Conservation (phyloP, 2,888 invertebrate species). For the Holacanthella duospinosa region DNA sequence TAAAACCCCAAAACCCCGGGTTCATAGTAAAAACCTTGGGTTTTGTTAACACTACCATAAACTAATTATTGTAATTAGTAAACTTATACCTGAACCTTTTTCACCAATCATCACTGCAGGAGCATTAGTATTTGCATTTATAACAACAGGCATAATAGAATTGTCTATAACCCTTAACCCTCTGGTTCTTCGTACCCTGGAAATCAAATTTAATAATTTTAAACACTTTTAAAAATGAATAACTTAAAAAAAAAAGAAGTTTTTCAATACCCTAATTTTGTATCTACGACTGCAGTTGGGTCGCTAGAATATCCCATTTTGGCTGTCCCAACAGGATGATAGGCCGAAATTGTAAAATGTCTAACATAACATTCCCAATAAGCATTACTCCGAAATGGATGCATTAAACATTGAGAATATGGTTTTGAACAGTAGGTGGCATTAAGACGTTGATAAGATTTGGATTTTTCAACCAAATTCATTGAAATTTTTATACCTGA, state of each 20-base stretch:
- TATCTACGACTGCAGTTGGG: neutral
- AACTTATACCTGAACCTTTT: neutral
- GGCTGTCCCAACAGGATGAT: neutral
- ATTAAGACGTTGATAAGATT: neutral
- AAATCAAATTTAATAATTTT: too few species aligned
- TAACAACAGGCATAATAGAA: neutral
- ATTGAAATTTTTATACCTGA: neutral
- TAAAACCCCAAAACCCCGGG: too few species aligned
- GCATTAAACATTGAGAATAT: neutral
- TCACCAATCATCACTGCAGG: neutral
- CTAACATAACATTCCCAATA: neutral
- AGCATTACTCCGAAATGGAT: neutral
- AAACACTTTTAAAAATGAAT: too few species aligned
- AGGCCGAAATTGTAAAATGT: neutral
- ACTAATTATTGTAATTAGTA: neutral
- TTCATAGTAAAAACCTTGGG: too few species aligned
- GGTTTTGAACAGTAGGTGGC: neutral
- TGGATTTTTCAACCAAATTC: neutral
- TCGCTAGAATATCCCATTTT: neutral
- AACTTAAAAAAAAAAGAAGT: too few species aligned
- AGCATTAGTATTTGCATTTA: neutral
- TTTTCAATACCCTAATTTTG: neutral
- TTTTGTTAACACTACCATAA: neutral
- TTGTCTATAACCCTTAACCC: neutral
- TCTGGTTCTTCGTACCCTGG: neutral